Base-by-base conservation (phyloP, 2,888 invertebrate genomes). In the Drosophila neotestacea region DNA sequence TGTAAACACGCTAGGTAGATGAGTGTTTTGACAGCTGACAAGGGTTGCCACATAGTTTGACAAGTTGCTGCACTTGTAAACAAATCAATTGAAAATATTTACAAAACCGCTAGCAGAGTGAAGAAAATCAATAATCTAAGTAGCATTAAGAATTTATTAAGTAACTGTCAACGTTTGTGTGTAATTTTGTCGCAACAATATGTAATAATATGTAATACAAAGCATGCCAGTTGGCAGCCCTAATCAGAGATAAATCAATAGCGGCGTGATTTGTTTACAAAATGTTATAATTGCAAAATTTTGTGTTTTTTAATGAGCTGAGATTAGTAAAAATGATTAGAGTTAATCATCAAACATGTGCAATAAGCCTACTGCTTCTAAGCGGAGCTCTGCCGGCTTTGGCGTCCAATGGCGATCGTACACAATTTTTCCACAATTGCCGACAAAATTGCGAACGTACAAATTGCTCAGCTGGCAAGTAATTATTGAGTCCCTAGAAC, bases 361-460 rank as follows among this genome's bases (percentile, higher is more conserved):
- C 73, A 75, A 71, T 77, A 72, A 28, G 62, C 9, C 16, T 81
- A 41, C 13, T 86, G 10, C 48, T 66, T 4, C 22, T 66, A 13
- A 44, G 58, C 38, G 22, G 48, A 51, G 22, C 48, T 5, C 9
- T 72, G 34, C 55, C 63, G 11, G 56, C 60, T 2, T 27, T 27
- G 11, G 84, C 83, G 46, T 94, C 94, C 4, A 85, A 91, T 51
- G 94, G 94, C 0, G 94, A 94, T 81, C 91, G 92, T 1, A 94
- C 93, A n/a, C 92, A 92, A 44, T 93, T 93, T 61, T 94, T 93
- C 75, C 91, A 91, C 70, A 93, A 93, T 70, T 94, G 94, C 80
- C 91, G 93, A 9, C 90, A 92, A 72, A 92, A 92, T 67, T 94
- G 94, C 72, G 90, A 90, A 55, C 88, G 90, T 39, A 90, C 90